A percentile compares a stretch with the other conserved stretches of the same genome.
These are phyloP conservation scores for Echinarachnius parma DNA, from an alignment of 53 echinoderm and acorn worm genomes.

Conservation along the genomic window DNA sequence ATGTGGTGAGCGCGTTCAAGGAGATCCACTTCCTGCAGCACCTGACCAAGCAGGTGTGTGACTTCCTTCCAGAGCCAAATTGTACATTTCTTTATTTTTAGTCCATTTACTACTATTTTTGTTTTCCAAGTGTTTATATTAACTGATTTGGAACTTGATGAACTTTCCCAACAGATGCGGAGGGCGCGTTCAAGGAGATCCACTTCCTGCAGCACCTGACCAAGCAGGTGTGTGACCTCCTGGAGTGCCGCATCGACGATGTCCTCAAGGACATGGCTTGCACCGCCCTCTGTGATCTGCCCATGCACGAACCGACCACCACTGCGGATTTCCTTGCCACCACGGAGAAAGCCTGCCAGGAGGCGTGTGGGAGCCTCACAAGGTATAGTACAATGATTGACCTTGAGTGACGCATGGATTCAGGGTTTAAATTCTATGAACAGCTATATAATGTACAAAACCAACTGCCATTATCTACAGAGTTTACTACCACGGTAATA, in stretches of 20 bases:
- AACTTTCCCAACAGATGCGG: too few species aligned
- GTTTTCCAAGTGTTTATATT: too few species aligned
- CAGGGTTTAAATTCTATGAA: too few species aligned
- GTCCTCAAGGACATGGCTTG: slow-evolving; percentile 92
- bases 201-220: slow-evolving; percentile 81
- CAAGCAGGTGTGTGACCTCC: slow-evolving; percentile 88
- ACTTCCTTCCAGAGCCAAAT: too few species aligned
- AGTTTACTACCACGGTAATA: too few species aligned
- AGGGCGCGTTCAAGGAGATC: slow-evolving; percentile 77
- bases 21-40: slow-evolving; percentile 83
- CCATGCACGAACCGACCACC: slow-evolving; percentile 84
- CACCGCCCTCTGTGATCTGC: slow-evolving; percentile 82
- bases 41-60: slow-evolving; percentile 88
- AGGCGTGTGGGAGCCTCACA: slow-evolving; percentile 77
- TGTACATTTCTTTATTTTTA: too few species aligned
- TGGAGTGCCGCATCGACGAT: slow-evolving; percentile 95
- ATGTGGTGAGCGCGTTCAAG: slow-evolving; percentile 72
- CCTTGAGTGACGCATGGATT: too few species aligned
- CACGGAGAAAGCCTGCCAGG: slow-evolving; percentile 80
- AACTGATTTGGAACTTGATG: too few species aligned
- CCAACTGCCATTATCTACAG: too few species aligned
- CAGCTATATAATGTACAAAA: too few species aligned
- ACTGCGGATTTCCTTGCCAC: slow-evolving; percentile 67
- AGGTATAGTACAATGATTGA: slow-evolving; percentile 55
- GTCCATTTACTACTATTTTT: too few species aligned